Evolutionary conservation across 2,797 vertebrate genomes (phyloP).

Genomic region (Lagodon rhomboides): DNA sequence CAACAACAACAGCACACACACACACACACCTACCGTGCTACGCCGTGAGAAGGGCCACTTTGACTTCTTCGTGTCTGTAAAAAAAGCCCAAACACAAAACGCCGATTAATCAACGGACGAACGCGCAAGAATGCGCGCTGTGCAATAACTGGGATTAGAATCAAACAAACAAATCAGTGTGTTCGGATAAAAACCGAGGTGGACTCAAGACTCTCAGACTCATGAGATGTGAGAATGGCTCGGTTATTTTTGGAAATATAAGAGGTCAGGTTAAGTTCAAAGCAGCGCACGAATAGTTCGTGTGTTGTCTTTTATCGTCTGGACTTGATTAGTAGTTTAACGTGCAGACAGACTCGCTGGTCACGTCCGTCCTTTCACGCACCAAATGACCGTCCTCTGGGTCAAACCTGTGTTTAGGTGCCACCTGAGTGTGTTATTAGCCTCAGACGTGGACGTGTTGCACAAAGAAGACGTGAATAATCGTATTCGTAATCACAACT

Average conservation of each 20-base stretch:
- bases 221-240: neutral
- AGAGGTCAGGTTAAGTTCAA: neutral
- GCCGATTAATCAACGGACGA: constrained; percentile 12
- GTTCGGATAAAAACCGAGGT: neutral
- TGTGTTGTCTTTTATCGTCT: neutral
- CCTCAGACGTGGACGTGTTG: neutral
- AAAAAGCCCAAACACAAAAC: constrained; percentile 26
- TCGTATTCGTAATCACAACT: neutral
- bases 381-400: neutral
- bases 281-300: neutral
- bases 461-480: too few relatives aligned
- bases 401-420: neutral
- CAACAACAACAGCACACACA: constrained; percentile 10
- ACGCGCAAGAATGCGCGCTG: neutral
- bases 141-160: constrained; percentile 29
- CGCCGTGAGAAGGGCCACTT: constrained; percentile 92
- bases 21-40: constrained; percentile 83
- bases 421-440: neutral
- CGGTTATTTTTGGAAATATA: neutral
- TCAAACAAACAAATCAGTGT: constrained; percentile 27
- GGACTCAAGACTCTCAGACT: neutral
- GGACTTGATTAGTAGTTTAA: neutral
- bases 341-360: neutral
- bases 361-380: neutral
- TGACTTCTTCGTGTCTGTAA: constrained; percentile 91